Percentiles rank a stretch among this genome's conserved stretches.
Evolutionary conservation across 2,888 invertebrate species (phyloP).

Genomic region (Eledona agricola): DNA sequence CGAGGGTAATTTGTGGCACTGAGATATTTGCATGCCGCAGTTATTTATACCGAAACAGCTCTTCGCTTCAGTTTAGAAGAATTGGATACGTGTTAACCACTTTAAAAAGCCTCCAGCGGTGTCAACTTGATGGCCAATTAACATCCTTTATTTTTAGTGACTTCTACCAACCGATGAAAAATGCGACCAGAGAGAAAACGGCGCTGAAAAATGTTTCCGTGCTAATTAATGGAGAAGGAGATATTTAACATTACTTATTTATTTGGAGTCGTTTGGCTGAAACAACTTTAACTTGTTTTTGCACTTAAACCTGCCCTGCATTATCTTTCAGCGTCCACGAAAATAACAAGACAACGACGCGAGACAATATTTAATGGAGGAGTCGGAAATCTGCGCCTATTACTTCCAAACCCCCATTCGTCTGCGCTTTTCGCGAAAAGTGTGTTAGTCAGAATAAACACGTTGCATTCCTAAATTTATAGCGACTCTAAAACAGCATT

Average conservation of each 20-base stretch:
- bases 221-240: slow-evolving; percentile 19
- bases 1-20: too few relatives aligned
- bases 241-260: slow-evolving; percentile 26
- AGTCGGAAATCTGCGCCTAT: background rate
- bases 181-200: slow-evolving; percentile 9
- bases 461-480: too few relatives aligned
- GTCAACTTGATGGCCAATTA: slow-evolving; percentile 18
- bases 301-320: slow-evolving; percentile 29
- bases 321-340: slow-evolving; percentile 4
- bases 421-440: too few relatives aligned
- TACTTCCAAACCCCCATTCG: too few relatives aligned
- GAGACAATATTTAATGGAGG: background rate
- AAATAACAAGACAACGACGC: background rate
- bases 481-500: too few relatives aligned
- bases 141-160: slow-evolving; percentile 10
- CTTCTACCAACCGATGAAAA: slow-evolving; percentile 16
- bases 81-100: slow-evolving; percentile 1
- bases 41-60: too few relatives aligned
- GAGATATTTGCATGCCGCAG: too few relatives aligned
- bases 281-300: slow-evolving; percentile 24
- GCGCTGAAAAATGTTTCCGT: slow-evolving; percentile 12
- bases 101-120: slow-evolving; percentile 7
- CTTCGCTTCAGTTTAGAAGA: too few relatives aligned
- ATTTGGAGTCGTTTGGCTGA: slow-evolving; percentile 26
- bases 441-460: too few relatives aligned